phyloP scores from a whole-genome alignment of 2,888 invertebrate genomes.

The Eupsilia transversa region DNA sequence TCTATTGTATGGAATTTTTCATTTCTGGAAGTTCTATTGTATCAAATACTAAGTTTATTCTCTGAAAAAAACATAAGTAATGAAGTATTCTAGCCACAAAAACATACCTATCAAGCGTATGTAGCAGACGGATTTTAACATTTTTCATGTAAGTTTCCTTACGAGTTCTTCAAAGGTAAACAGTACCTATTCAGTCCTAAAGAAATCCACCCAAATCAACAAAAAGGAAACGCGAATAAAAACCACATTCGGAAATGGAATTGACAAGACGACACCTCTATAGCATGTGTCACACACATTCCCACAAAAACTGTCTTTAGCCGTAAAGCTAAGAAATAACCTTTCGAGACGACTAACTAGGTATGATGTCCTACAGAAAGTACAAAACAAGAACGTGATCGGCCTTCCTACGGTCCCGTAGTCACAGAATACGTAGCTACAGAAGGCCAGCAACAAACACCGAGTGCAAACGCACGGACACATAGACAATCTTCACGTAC shows the following conservation, averaged over 20 bases:
- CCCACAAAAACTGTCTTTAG: constrained; percentile 39
- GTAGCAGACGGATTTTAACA: background rate
- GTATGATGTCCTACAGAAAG: constrained; percentile 65
- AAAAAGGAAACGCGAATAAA: constrained; percentile 28
- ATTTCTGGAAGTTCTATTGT: background rate
- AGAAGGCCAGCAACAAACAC: constrained; percentile 15
- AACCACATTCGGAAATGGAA: constrained; percentile 46
- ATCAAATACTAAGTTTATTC: background rate
- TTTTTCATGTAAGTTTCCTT: background rate
- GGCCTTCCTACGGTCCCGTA: constrained; percentile 44
- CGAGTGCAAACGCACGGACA: background rate
- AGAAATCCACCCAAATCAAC: constrained; percentile 24
- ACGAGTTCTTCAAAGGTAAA: constrained; percentile 15
- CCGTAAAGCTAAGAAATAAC: constrained; percentile 56
- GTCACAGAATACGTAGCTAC: background rate
- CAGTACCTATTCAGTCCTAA: constrained; percentile 6
- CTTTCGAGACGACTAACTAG: constrained; percentile 63
- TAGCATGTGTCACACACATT: constrained; percentile 48
- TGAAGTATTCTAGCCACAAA: background rate
- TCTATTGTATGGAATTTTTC: too few species aligned
- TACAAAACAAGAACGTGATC: constrained; percentile 66
- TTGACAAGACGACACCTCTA: constrained; percentile 47
- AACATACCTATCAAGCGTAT: background rate
- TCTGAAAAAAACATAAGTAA: background rate
- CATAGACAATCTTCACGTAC: background rate